Evolutionary conservation across 2,888 invertebrate species (phyloP).

Genomic region (Sinelater perroti): DNA sequence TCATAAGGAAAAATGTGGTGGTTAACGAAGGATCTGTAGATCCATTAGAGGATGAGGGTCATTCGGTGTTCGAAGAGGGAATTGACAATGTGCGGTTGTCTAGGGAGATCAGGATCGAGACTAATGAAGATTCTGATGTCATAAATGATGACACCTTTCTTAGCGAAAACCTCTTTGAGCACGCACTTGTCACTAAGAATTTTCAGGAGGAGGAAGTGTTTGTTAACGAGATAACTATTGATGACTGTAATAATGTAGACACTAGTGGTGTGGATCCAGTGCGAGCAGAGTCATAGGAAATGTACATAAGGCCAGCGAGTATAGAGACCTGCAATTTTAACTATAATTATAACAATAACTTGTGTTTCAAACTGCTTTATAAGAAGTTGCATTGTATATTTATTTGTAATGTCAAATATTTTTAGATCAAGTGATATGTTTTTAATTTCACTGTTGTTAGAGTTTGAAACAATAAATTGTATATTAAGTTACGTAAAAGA

Average conservation of each 20-base stretch:
- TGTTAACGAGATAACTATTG: conserved; percentile 58
- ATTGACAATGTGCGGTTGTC: conserved; percentile 17
- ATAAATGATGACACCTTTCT: conserved; percentile 52
- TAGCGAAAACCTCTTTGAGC: conserved; percentile 53
- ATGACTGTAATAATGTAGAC: conserved; percentile 39
- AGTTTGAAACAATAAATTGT: conserved; percentile 22
- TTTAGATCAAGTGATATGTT: conserved; percentile 5
- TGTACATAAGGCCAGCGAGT: not conserved
- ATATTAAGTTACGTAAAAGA: conserved; percentile 22
- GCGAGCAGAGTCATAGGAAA: not conserved
- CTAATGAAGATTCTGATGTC: conserved; percentile 43
- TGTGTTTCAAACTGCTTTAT: conserved; percentile 22
- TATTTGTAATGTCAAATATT: conserved; percentile 7
- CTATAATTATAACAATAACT: conserved; percentile 2
- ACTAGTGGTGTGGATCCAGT: conserved; percentile 3
- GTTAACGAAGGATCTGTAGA: not conserved
- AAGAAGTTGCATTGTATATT: conserved; percentile 14
- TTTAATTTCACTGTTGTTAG: conserved; percentile 21
- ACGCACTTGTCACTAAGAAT: conserved; percentile 45
- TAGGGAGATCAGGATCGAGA: conserved; percentile 40
- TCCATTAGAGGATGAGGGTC: not conserved
- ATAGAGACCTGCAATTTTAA: not conserved
- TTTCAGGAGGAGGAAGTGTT: conserved; percentile 52
- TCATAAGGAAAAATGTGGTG: conserved; percentile 9
- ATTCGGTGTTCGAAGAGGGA: conserved; percentile 8